A percentile compares a stretch with the other conserved stretches of the same genome.
phyloP scores from a whole-genome alignment of 2,113 vertebrate genomes.

The Natator depressus region DNA sequence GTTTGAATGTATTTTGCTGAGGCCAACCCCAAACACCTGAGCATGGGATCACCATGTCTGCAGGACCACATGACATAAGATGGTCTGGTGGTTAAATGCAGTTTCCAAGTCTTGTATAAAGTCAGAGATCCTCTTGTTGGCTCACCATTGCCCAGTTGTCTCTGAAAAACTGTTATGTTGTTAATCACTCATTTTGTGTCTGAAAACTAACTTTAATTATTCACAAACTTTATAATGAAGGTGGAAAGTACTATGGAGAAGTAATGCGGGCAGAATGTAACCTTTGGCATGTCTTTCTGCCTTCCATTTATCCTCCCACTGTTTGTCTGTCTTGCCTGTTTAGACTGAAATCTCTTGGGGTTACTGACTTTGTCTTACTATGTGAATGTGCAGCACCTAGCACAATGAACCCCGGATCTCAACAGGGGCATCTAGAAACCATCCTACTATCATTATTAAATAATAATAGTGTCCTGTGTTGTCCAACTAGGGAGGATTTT shows the following conservation, averaged over 20 bases:
- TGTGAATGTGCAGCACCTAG: neutral
- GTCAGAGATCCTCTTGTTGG: neutral
- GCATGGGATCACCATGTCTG: neutral
- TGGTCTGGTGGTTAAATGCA: accelerated
- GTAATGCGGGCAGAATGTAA: accelerated
- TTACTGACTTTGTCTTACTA: neutral
- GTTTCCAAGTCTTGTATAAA: neutral
- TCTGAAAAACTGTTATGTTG: neutral
- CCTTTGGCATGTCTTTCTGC: neutral
- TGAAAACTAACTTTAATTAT: neutral
- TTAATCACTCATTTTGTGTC: neutral
- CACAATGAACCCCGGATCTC: accelerated
- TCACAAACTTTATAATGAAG: neutral
- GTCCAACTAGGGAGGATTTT: constrained; percentile 22
- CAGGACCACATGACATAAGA: neutral
- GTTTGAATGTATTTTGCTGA: constrained; percentile 30
- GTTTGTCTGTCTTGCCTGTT: neutral
- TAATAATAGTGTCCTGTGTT: constrained; percentile 25
- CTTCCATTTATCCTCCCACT: neutral
- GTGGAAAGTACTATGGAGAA: neutral
- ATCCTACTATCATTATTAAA: constrained; percentile 50
- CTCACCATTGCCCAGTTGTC: neutral
- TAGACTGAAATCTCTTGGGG: neutral
- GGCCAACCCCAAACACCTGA: neutral
- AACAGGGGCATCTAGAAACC: neutral